Percentiles rank a stretch among this genome's conserved stretches.
Evolutionary conservation across 2,888 invertebrate genomes (phyloP).

Genomic region (Candidula unifasciata): DNA sequence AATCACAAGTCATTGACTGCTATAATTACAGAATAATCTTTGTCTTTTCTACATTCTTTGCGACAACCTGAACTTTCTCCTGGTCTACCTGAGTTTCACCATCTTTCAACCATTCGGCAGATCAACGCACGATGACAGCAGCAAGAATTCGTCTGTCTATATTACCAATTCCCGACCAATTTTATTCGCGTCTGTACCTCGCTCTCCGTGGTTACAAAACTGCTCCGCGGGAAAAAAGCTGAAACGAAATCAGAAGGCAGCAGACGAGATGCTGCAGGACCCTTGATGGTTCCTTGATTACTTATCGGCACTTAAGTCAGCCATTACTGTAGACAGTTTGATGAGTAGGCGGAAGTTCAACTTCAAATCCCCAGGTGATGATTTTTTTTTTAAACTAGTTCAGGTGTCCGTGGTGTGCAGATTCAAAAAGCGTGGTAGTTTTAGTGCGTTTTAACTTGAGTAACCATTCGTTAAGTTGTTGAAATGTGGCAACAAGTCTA

Average conservation of each 20-base stretch:
- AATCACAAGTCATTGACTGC: too few relatives aligned
- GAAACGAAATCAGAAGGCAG: not conserved
- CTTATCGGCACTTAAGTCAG: constrained; percentile 3
- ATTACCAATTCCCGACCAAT: not conserved
- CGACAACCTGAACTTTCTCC: too few relatives aligned
- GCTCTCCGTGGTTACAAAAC: not conserved
- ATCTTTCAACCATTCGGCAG: too few relatives aligned
- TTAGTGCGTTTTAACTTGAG: too few relatives aligned
- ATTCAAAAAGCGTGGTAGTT: not conserved
- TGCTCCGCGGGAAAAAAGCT: not conserved
- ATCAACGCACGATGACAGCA: too few relatives aligned
- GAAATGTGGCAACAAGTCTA: too few relatives aligned
- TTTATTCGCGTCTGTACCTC: not conserved
- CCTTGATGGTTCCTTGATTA: not conserved
- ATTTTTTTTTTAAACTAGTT: not conserved
- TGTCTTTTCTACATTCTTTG: too few relatives aligned
- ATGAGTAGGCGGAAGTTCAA: constrained; percentile 4
- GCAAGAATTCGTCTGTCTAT: not conserved
- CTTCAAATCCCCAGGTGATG: not conserved
- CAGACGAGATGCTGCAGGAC: not conserved
- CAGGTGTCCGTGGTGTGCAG: not conserved
- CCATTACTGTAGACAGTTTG: not conserved
- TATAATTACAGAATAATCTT: too few relatives aligned
- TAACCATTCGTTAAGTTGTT: too few relatives aligned
- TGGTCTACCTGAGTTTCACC: too few relatives aligned